These are phyloP conservation scores for Drosophila macrothrix DNA, from an alignment of 2,888 invertebrate species.

Conservation along the genomic window DNA sequence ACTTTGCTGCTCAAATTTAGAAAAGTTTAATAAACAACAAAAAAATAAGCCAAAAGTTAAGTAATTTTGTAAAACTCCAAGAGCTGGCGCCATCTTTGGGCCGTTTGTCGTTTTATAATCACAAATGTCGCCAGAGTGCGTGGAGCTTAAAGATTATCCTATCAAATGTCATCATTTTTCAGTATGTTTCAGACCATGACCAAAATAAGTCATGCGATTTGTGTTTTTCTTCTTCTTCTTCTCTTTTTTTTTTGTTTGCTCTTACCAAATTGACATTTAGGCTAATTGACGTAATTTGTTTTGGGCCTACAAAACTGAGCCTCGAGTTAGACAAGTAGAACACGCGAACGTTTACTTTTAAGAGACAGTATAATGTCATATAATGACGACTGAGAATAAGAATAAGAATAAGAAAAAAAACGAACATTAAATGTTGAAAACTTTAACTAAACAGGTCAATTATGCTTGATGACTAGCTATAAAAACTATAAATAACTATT, in stretches of 20 bases:
- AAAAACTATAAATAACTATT: not conserved
- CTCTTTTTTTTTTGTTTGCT: conserved; percentile 1
- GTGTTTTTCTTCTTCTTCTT: not conserved
- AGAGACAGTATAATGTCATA: conserved; percentile 16
- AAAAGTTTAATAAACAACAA: not conserved
- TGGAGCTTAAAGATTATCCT: conserved; percentile 57
- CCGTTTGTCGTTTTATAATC: conserved; percentile 16
- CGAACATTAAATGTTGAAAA: not conserved
- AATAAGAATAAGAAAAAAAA: conserved; percentile 2
- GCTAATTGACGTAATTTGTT: conserved; percentile 50
- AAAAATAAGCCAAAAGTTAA: not conserved
- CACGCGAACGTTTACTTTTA: conserved; percentile 22
- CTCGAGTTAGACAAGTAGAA: conserved; percentile 15
- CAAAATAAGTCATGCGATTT: conserved; percentile 39
- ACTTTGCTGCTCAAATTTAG: not conserved
- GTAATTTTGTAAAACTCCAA: not conserved
- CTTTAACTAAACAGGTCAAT: conserved; percentile 9
- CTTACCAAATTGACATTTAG: conserved; percentile 45
- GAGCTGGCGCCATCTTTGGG: conserved; percentile 38
- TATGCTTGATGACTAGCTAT: conserved; percentile 14
- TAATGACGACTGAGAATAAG: conserved; percentile 20
- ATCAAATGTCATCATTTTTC: conserved; percentile 68
- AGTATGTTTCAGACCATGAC: conserved; percentile 64
- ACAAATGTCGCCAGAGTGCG: conserved; percentile 7
- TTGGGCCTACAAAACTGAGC: conserved; percentile 14